These are phyloP conservation scores for Eledone cirrhosa DNA, from an alignment of 2,888 invertebrate species.

Conservation along the genomic window DNA sequence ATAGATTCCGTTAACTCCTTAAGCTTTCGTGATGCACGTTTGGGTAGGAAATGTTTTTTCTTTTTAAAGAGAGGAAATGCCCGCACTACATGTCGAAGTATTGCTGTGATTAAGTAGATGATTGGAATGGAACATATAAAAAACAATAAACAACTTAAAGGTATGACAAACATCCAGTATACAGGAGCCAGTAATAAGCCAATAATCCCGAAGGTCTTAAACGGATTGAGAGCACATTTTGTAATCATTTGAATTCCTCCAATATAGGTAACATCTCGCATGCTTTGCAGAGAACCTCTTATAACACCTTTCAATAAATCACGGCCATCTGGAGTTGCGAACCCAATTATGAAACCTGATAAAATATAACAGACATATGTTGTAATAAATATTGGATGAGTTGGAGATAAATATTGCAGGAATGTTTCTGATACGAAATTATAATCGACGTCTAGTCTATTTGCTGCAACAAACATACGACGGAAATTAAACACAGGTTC, in stretches of 20 bases:
- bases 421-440: conserved; percentile 56
- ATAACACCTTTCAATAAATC: conserved; percentile 55
- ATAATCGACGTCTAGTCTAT: conserved; percentile 44
- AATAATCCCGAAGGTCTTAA: conserved; percentile 57
- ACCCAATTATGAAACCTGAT: conserved; percentile 51
- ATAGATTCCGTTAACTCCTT: background rate
- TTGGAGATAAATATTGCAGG: conserved; percentile 59
- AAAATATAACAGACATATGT: conserved; percentile 58
- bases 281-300: conserved; percentile 55
- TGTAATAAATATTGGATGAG: conserved; percentile 57
- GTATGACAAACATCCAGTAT: conserved; percentile 51
- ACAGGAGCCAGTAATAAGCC: conserved; percentile 55
- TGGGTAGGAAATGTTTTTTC: background rate
- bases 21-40: background rate
- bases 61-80: background rate
- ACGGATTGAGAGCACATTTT: conserved; percentile 59
- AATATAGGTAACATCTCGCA: conserved; percentile 57
- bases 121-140: conserved; percentile 60
- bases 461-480: conserved; percentile 37
- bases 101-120: conserved; percentile 45
- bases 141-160: conserved; percentile 50
- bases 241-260: conserved; percentile 56
- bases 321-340: conserved; percentile 44
- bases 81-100: background rate
- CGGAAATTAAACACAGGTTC: conserved; percentile 51